A percentile compares a stretch with the other conserved stretches of the same genome.
These are phyloP conservation scores for Prietella phreatophila DNA, from an alignment of 2,113 vertebrate species.

Conservation along the genomic window DNA sequence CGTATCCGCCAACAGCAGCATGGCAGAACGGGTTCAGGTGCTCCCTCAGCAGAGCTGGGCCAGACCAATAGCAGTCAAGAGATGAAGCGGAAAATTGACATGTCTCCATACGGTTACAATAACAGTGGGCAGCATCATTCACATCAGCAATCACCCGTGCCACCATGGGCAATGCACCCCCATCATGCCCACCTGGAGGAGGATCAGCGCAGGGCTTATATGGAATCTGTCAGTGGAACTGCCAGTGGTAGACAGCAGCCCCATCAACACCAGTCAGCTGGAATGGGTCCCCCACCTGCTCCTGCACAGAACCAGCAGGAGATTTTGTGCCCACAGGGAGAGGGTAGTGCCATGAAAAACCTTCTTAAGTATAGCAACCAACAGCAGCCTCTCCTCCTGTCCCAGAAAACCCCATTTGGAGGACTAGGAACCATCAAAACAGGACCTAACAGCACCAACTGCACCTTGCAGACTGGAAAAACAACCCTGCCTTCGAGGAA, in stretches of 20 bases:
- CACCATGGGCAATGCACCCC: constrained; percentile 82
- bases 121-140: constrained; percentile 67
- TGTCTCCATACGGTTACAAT: constrained; percentile 78
- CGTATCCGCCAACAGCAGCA: constrained; percentile 95
- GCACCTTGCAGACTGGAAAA: constrained; percentile 81
- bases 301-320: constrained; percentile 75
- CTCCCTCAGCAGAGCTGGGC: constrained; percentile 63
- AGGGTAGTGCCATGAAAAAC: constrained; percentile 92
- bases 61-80: constrained; percentile 68
- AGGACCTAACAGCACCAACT: constrained; percentile 74
- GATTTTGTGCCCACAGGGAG: constrained; percentile 75
- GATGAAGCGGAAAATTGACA: constrained; percentile 84
- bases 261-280: constrained; percentile 59
- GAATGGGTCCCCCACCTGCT: constrained; percentile 62
- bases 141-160: constrained; percentile 72
- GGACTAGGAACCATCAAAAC: constrained; percentile 84
- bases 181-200: constrained; percentile 76
- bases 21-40: constrained; percentile 71
- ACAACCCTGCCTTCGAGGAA: constrained; percentile 74
- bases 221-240: constrained; percentile 78
- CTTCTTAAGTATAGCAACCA: constrained; percentile 94
- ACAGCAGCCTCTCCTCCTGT: constrained; percentile 85
- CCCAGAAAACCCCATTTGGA: constrained; percentile 86
- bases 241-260: constrained; percentile 55
- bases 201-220: constrained; percentile 83